Base-by-base conservation (phyloP, 1,140 invertebrate genomes). In the Lineus longissimus region DNA sequence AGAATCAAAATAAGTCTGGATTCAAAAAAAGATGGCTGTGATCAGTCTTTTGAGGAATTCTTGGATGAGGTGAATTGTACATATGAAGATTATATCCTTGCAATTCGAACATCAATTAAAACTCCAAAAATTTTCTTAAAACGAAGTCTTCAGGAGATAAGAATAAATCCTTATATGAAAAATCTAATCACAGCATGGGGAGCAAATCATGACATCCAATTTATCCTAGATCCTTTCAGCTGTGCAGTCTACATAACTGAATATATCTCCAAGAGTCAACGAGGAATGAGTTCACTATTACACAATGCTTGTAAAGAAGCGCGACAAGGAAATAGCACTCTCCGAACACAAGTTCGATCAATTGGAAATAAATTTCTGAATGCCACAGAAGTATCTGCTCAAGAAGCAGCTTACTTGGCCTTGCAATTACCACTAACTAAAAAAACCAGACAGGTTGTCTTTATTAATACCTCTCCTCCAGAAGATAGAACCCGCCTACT, bases 381-480 rank as follows among this genome's bases (percentile, higher is more conserved):
- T 31, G 51, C 56, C 43, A 40, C 55, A 55, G 66, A 70, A 59
- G 27, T 70, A 23, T 61, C 36, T 40, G 69, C 69, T 30, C 64
- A 70, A 51, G 66, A 68, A 59, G 62, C 65, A 57, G 65, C 51
- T 2, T 67, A 70, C 47, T 19, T 69, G 1, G 25, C 65, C 19
- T 31, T 70, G 15, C 66, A 73, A 59, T 63, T 73, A 58, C 69
- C 71, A n/a, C 30, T 73, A 23, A 58, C 64, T 45, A 65, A 59
- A 55, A 45, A 36, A 47, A 61, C 62, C 27, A 45, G 69, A 61
- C 30, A 63, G 47, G 61, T 70, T 43, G 45, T 62, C 0, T 70
- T 70, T 25, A 55, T 70, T n/a, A 68, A 72, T 43, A 70, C 70
- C 22, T 63, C 63, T 15, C 59, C 45, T 29, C 59, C 65, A 27